phyloP scores from a whole-genome alignment of 1,140 invertebrate species.

The Heliconius himera region DNA sequence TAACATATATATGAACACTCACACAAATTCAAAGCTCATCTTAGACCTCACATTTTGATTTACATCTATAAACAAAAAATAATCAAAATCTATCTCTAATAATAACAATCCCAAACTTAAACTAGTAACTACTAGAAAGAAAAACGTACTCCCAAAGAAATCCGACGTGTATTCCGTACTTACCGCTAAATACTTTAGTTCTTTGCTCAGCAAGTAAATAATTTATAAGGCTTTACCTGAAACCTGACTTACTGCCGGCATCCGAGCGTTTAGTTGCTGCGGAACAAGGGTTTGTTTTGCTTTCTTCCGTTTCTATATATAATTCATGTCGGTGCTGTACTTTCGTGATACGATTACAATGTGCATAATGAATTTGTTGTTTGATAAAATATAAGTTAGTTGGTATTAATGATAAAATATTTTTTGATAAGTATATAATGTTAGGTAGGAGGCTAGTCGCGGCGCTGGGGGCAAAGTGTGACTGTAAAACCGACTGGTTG shows the following conservation, averaged over 20 bases:
- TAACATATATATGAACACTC: too few species aligned
- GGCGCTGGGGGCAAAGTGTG: too few species aligned
- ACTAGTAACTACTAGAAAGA: conserved; percentile 41
- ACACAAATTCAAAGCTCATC: too few species aligned
- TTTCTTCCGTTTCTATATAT: conserved; percentile 29
- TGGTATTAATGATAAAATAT: too few species aligned
- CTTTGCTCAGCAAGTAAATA: conserved; percentile 55
- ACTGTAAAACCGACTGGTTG: too few species aligned
- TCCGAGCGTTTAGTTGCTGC: conserved; percentile 43
- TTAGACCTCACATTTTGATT: too few species aligned
- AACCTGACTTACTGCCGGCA: conserved; percentile 50
- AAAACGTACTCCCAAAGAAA: conserved; percentile 48
- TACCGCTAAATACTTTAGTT: conserved; percentile 56
- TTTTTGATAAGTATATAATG: too few species aligned
- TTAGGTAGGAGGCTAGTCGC: too few species aligned
- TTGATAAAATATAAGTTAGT: neutral
- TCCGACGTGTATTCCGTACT: conserved; percentile 43
- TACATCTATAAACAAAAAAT: neutral
- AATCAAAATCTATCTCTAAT: neutral
- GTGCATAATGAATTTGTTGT: conserved; percentile 13
- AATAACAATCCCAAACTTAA: neutral
- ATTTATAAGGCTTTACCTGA: conserved; percentile 57
- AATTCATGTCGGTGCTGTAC: conserved; percentile 12
- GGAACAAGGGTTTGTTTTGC: conserved; percentile 43
- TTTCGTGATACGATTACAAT: conserved; percentile 10